phyloP scores from a whole-genome alignment of 2,113 vertebrate species.

The Bubalus kerabau region DNA sequence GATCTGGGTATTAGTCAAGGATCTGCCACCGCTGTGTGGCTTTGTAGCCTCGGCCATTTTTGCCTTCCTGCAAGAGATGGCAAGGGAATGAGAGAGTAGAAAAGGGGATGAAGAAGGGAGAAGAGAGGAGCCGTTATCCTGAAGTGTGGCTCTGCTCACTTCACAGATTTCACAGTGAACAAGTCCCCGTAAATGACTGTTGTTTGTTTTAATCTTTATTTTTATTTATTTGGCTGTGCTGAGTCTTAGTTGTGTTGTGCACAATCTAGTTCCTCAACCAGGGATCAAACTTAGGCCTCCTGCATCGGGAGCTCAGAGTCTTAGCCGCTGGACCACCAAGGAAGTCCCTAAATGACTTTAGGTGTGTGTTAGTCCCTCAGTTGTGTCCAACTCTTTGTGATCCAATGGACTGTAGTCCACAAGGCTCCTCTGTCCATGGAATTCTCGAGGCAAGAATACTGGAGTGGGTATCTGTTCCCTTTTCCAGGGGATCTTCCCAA shows the following conservation, averaged over 20 bases:
- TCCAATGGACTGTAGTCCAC: not conserved
- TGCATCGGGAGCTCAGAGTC: not conserved
- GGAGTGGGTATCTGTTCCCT: not conserved
- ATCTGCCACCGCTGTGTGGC: not conserved
- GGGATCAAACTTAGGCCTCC: not conserved
- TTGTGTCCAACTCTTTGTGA: not conserved
- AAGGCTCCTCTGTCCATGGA: not conserved
- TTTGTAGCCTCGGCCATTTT: not conserved
- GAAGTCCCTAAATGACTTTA: not conserved
- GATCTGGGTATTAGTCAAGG: not conserved
- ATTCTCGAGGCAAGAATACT: not conserved
- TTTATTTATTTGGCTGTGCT: not conserved
- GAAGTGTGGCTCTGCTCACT: not conserved
- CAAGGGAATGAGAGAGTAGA: not conserved
- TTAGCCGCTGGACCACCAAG: not conserved
- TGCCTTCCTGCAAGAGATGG: not conserved
- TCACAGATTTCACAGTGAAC: not conserved
- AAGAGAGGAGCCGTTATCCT: not conserved
- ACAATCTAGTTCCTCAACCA: not conserved
- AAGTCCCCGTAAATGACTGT: rapidly evolving
- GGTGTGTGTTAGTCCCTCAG: not conserved
- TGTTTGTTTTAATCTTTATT: not conserved
- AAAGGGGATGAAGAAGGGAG: not conserved
- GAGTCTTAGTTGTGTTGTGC: not conserved
- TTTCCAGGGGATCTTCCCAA: not conserved